These are phyloP conservation scores for Leptoclinus maculatus DNA, from an alignment of 2,797 vertebrate genomes.

Conservation along the genomic window DNA sequence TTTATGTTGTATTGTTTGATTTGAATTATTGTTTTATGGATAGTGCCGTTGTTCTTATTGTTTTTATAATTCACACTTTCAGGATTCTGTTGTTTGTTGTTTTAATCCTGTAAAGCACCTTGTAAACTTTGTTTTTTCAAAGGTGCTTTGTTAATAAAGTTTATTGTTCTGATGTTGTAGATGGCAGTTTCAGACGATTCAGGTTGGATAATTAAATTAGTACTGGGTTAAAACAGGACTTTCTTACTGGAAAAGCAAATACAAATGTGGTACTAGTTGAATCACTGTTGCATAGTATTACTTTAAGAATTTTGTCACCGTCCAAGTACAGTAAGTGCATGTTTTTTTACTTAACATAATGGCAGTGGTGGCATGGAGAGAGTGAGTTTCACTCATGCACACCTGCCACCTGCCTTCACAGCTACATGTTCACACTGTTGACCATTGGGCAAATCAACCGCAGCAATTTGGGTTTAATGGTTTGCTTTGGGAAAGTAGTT, in stretches of 20 bases:
- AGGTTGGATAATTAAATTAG: not conserved
- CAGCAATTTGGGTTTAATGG: constrained; percentile 59
- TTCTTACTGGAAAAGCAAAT: not conserved
- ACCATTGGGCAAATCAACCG: constrained; percentile 43
- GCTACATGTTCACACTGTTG: constrained; percentile 36
- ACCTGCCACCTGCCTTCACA: constrained; percentile 45
- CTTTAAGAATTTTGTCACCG: constrained; percentile 20
- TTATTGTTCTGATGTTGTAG: not conserved
- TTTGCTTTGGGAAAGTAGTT: constrained; percentile 58
- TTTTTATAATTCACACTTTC: not conserved
- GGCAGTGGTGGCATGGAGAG: constrained; percentile 23
- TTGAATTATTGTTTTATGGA: not conserved
- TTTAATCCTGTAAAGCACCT: not conserved
- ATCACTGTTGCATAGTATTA: constrained; percentile 43
- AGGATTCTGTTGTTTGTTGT: not conserved
- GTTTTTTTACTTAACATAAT: constrained; percentile 45
- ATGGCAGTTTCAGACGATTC: not conserved
- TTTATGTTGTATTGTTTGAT: not conserved
- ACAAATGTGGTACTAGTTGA: constrained; percentile 24
- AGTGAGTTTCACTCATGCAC: constrained; percentile 33
- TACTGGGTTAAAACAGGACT: not conserved
- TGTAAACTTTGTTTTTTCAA: not conserved
- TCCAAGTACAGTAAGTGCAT: constrained; percentile 26
- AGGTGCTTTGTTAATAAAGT: not conserved
- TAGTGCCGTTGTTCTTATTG: not conserved